These are phyloP conservation scores for Epinephelus moara DNA, from an alignment of 2,113 vertebrate genomes.

Conservation along the genomic window DNA sequence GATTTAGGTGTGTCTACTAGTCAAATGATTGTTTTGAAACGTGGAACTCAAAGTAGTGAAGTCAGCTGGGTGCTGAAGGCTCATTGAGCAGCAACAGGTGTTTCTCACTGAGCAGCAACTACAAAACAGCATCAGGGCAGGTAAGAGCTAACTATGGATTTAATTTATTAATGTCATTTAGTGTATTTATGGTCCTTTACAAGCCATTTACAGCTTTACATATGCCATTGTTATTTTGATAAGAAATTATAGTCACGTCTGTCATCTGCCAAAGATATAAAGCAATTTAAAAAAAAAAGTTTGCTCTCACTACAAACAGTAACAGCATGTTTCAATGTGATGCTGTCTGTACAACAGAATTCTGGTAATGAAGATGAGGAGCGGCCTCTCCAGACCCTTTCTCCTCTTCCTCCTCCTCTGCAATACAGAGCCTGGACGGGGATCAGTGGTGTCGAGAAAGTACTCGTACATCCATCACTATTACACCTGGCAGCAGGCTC, in stretches of 20 bases:
- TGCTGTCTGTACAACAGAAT: not conserved
- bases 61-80: not conserved
- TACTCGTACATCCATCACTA: fast-evolving
- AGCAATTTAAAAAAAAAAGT: not conserved
- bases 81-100: not conserved
- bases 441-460: not conserved
- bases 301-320: not conserved
- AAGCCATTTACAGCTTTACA: not conserved
- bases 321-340: not conserved
- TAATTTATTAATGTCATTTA: not conserved
- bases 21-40: slow-evolving; percentile 1
- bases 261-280: not conserved
- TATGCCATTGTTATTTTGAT: too few relatives aligned
- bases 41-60: too few relatives aligned
- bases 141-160: not conserved
- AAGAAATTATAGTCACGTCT: too few relatives aligned
- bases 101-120: not conserved
- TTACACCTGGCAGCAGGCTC: not conserved
- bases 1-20: not conserved
- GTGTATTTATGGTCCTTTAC: not conserved
- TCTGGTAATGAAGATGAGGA: slow-evolving; percentile 16
- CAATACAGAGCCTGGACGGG: not conserved
- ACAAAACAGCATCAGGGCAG: not conserved
- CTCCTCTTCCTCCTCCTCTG: slow-evolving; percentile 27
- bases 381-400: not conserved